Evolutionary conservation across 1,140 invertebrate genomes (phyloP).

Genomic region (Bombus waltoni): DNA sequence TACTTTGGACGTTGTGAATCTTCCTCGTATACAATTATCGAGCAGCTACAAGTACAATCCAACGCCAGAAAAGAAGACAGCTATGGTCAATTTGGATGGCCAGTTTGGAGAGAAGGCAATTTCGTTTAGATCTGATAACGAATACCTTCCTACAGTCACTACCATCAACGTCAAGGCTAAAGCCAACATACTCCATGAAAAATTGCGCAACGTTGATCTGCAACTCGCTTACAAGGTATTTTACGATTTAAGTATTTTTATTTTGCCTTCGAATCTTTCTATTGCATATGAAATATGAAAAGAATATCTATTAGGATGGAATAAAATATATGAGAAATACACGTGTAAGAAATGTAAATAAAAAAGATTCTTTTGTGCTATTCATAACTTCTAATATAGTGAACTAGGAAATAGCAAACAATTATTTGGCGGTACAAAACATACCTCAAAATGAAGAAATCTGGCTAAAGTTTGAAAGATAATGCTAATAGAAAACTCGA

Average conservation of each 20-base stretch:
- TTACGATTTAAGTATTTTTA: no score
- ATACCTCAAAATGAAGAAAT: no score
- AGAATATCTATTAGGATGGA: no score
- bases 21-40: slow-evolving; percentile 69
- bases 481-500: no score
- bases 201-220: slow-evolving; percentile 84
- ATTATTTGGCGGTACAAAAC: no score
- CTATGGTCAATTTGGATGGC: slow-evolving; percentile 46
- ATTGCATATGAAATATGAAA: no score
- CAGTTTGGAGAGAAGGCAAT: slow-evolving; percentile 70
- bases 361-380: no score
- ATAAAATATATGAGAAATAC: no score
- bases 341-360: no score
- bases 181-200: slow-evolving; percentile 79
- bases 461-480: no score
- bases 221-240: slow-evolving; percentile 83
- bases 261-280: background rate
- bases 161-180: slow-evolving; percentile 62
- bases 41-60: slow-evolving; percentile 78
- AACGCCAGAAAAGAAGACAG: slow-evolving; percentile 74
- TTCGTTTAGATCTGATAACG: slow-evolving; percentile 52
- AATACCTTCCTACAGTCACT: slow-evolving; percentile 58
- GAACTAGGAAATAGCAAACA: no score
- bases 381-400: no score
- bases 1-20: slow-evolving; percentile 41